These are phyloP conservation scores for Sylvia borin DNA, from an alignment of 2,797 vertebrate genomes.

Conservation along the genomic window DNA sequence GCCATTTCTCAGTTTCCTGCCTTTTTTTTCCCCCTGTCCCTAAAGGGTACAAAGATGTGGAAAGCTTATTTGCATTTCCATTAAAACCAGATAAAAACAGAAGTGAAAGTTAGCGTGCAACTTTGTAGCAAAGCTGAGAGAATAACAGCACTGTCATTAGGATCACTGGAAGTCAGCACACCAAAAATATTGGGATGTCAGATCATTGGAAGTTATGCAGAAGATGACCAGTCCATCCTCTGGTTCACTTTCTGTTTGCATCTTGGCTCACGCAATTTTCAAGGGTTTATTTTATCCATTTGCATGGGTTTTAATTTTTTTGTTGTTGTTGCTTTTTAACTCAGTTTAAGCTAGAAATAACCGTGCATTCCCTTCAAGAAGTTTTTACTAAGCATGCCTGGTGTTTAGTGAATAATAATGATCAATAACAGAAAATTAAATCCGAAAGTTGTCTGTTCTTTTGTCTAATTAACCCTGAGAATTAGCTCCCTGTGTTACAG, in stretches of 20 bases:
- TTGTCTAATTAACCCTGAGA: slow-evolving; percentile 7
- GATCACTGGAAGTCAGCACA: not conserved
- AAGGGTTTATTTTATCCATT: not conserved
- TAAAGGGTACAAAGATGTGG: not conserved
- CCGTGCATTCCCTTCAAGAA: not conserved
- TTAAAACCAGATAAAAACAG: slow-evolving; percentile 12
- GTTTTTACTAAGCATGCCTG: not conserved
- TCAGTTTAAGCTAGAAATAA: not conserved
- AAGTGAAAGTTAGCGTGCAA: not conserved
- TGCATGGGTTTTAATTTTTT: not conserved
- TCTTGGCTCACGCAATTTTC: not conserved
- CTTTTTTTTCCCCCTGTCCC: not conserved
- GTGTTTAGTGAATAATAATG: slow-evolving; percentile 2
- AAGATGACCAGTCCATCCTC: not conserved
- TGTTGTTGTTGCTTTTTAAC: not conserved
- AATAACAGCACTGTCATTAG: not conserved
- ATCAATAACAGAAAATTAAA: not conserved
- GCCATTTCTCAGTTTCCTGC: not conserved
- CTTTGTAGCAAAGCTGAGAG: not conserved
- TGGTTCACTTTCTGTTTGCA: not conserved
- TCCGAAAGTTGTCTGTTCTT: not conserved
- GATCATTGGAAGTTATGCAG: not conserved
- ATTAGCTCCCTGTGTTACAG: not conserved
- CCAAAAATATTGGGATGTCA: not conserved
- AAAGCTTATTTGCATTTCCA: not conserved